Evolutionary conservation across 2,113 vertebrate genomes (phyloP), one percentile per base, ranked within the genome.

Genomic region (Scomber scombrus): DNA sequence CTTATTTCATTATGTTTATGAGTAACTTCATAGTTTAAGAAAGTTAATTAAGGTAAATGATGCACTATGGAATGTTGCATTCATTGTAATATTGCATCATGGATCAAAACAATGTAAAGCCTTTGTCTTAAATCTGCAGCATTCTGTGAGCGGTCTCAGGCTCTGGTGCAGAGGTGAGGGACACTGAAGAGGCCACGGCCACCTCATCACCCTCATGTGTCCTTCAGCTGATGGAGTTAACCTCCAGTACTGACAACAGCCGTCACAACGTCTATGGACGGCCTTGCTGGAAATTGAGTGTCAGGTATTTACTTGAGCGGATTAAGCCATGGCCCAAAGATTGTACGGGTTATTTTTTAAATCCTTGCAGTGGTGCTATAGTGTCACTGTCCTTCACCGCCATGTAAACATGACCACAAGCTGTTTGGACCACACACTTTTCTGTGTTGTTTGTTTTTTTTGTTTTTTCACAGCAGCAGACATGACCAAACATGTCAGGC

Each of bases 281-380:
- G 73, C 82, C 71, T 78, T 18, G 71, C 75, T 88, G 66, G 67
- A 90, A 92, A 91, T 86, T 81, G 76, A 83, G 72, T 88, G 89
- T 90, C 91, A 91, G 77, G 90, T 91, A 85, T 94, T 93, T 91
- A 80, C 80, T 90, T 85, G 78, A 86, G 90, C 87, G 85, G 91
- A 93, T 93, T 93, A 93, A 78, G 87, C 69, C 82, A 69, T 79
- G 84, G 77, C 67, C 84, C 51, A 71, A 85, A 88, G 65, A 92
- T 84, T 74, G 85, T 67, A 26, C 14, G 19, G 85, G 87, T 75
- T 79, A 71, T 92, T 85, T 90, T 84, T 86, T 82, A 89, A 93
- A 93, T 94, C 89, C 89, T 60, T 34, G 60, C 69, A 61, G 54
- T 82, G 75, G 74, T 79, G 72, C 61, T 57, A 6, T 79, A 75